Conservation (phyloP, 2,888 invertebrate genomes). For the Metacarcinus magister region DNA sequence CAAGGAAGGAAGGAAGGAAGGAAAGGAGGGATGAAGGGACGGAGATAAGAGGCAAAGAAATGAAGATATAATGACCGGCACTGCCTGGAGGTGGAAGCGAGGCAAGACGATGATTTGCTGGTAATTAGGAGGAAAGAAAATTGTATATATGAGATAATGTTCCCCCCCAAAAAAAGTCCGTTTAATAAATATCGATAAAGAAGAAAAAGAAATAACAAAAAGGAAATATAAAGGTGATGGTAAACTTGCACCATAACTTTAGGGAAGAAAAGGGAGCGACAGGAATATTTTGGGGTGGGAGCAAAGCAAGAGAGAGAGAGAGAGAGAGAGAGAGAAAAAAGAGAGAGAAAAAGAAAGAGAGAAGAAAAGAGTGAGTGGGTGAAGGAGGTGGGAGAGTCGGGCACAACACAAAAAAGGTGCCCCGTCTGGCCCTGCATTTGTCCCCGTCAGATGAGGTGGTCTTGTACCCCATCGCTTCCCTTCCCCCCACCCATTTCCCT, state of each 20-base stretch:
- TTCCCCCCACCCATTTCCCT: constrained; percentile 19
- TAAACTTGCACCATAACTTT: constrained; percentile 26
- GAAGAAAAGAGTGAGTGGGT: background rate
- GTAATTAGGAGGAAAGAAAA: background rate
- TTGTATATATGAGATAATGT: background rate
- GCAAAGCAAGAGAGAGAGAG: constrained; percentile 53
- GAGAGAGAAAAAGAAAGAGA: constrained; percentile 42
- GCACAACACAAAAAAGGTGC: constrained; percentile 32
- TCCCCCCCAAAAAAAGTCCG: background rate
- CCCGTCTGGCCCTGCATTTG: constrained; percentile 32
- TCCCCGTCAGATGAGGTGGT: background rate
- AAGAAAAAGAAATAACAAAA: background rate
- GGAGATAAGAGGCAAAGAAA: background rate
- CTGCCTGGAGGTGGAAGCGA: background rate
- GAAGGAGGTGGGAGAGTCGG: constrained; percentile 38
- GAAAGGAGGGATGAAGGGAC: background rate
- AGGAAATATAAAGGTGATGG: background rate
- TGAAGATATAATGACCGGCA: background rate
- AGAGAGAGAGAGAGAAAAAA: constrained; percentile 52
- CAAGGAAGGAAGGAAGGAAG: background rate
- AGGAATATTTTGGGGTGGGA: background rate
- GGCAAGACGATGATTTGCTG: background rate
- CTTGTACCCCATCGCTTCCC: background rate
- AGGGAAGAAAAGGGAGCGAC: background rate
- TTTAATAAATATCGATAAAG: background rate